Base-by-base conservation (phyloP, 2,888 invertebrate genomes). In the Tenthredo distinguenda region DNA sequence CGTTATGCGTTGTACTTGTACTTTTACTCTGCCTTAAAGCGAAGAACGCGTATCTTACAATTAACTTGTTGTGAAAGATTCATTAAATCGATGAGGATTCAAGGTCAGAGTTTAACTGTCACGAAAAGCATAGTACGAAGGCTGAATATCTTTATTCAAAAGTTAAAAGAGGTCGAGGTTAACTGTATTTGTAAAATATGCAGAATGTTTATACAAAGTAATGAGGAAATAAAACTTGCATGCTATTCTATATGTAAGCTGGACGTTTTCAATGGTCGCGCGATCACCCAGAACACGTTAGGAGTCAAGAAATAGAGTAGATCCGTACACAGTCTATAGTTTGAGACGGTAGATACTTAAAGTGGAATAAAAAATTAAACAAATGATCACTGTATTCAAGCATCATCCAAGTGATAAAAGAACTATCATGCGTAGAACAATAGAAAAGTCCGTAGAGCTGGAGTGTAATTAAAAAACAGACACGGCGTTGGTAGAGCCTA, bases 61-160 rank as follows among this genome's bases (percentile, higher is more conserved):
- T 43, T 43, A 74, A 3, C 72, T 21, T 74, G 40, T 26, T 68
- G 55, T 43, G 43, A 26, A 34, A 34, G 26, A 34, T 5, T 26
- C 21, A 62, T 62, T 26, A 50, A 65, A 81, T 62, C 81, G 68
- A 83, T 83, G 83, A 83, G 43, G n/a, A 31, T n/a, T 83, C 47
- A 83, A 83, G 83, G 68, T 83, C 83, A 77, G 68, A 83, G 83
- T 83, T 83, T 15, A 83, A 83, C 34, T 18, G 68, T 83, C 43
- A 71, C 83, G 31, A 71, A 83, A 83, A 68, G 47, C 37, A n/a
- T 40, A 6, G 26, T 2, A 18, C 62, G 58, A 81, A 81, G 81
- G 81, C 40, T 40, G 21, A 58, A 83, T 83, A 68, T 31, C 68
- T 83, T 83, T 18, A 47, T 34, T 68, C 50, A 7, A 68, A 68